Evolutionary conservation across 2,797 vertebrate genomes (phyloP).

Genomic region (Poeciliopsis infans): DNA sequence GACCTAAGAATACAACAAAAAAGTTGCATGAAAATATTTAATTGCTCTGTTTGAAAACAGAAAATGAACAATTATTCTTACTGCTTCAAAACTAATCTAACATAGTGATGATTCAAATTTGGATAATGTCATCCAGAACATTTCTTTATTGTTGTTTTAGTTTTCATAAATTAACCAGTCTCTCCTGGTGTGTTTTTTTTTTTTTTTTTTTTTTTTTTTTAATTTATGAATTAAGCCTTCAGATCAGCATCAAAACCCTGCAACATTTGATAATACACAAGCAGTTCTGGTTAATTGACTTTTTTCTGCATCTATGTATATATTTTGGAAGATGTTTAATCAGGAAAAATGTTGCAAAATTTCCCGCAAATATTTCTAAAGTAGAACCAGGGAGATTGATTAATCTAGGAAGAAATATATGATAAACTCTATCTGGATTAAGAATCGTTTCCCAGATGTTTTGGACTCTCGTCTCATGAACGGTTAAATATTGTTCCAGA

Average conservation of each 20-base stretch:
- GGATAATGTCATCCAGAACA: not conserved
- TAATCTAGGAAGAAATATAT: not conserved
- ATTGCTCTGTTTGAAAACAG: not conserved
- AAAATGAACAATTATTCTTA: not conserved
- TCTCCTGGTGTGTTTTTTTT: no score
- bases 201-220: no score
- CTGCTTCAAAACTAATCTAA: not conserved
- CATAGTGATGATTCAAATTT: not conserved
- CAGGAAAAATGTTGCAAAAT: no score
- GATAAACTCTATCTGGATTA: not conserved
- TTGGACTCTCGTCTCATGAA: not conserved
- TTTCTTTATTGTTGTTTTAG: not conserved
- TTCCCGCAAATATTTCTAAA: no score
- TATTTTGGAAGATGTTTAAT: no score
- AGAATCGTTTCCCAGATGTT: not conserved
- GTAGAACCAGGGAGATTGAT: not conserved
- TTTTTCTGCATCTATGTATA: no score
- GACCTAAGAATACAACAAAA: not conserved
- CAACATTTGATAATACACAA: no score
- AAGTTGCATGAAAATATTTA: not conserved
- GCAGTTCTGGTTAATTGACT: no score
- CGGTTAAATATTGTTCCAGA: conserved; percentile 57
- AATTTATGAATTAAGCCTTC: no score
- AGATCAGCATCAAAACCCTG: no score
- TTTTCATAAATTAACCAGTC: not conserved